These are phyloP conservation scores for Chelmon rostratus DNA, from an alignment of 2,797 vertebrate genomes.

Conservation along the genomic window DNA sequence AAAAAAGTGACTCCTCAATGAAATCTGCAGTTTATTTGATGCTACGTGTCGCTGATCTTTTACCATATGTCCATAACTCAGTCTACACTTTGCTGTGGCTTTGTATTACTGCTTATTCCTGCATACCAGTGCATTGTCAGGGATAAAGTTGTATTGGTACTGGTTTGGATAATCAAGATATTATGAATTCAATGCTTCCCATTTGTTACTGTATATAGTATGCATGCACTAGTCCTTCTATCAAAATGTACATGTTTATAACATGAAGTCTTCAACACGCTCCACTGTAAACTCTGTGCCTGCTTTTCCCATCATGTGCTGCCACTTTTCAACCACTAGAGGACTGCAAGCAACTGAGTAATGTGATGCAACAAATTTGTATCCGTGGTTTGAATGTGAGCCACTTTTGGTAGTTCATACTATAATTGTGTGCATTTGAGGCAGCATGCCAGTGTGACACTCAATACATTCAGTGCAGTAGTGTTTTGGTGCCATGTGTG, in stretches of 20 bases:
- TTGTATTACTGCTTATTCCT: background rate
- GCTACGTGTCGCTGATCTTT: background rate
- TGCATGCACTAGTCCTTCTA: background rate
- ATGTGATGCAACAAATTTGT: background rate
- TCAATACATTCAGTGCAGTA: background rate
- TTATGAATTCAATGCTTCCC: background rate
- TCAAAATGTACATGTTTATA: no score
- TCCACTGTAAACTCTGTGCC: background rate
- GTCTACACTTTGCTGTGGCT: background rate
- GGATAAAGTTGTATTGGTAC: background rate
- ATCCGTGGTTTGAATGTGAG: background rate
- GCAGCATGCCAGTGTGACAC: background rate
- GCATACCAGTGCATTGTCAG: background rate
- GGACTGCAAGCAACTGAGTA: conserved; percentile 47
- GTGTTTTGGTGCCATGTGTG: background rate
- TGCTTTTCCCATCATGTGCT: conserved; percentile 24
- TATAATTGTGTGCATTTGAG: background rate
- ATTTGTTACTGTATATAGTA: background rate
- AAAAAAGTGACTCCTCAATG: conserved; percentile 18
- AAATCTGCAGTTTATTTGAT: conserved; percentile 4
- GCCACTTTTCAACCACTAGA: conserved; percentile 56
- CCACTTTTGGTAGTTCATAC: background rate
- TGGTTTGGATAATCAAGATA: background rate
- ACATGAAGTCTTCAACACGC: no score
- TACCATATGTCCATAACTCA: background rate